A percentile compares a stretch with the other conserved stretches of the same genome.
These are phyloP conservation scores for Hoplodrina blanda DNA, from an alignment of 2,888 invertebrate species.

Conservation along the genomic window DNA sequence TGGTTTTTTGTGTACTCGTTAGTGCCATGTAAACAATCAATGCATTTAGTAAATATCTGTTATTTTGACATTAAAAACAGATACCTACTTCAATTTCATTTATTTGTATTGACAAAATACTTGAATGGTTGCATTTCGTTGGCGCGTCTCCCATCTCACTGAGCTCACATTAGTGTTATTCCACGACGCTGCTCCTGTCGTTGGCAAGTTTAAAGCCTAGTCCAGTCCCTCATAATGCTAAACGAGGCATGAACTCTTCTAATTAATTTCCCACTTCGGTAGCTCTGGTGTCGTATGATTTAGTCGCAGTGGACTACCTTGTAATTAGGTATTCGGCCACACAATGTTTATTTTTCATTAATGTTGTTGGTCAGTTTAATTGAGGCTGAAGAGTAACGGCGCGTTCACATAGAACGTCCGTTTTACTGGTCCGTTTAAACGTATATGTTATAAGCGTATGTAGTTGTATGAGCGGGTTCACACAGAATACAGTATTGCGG, in stretches of 20 bases:
- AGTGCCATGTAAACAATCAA: too few species aligned
- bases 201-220: constrained; percentile 54
- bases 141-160: constrained; percentile 62
- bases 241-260: constrained; percentile 71
- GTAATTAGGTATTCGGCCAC: constrained; percentile 13
- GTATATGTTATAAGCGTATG: too few species aligned
- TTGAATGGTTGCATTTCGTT: constrained; percentile 42
- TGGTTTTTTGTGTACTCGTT: too few species aligned
- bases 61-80: not conserved
- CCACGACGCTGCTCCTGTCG: constrained; percentile 70
- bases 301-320: constrained; percentile 19
- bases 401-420: too few species aligned
- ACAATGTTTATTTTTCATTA: constrained; percentile 15
- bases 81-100: too few species aligned
- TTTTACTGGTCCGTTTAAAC: too few species aligned
- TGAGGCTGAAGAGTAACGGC: too few species aligned
- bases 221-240: constrained; percentile 63
- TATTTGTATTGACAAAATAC: constrained; percentile 9
- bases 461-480: too few species aligned
- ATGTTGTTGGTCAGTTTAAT: constrained; percentile 1
- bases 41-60: not conserved
- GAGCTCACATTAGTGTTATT: constrained; percentile 68
- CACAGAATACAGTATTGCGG: too few species aligned
- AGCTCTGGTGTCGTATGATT: constrained; percentile 52
- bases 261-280: constrained; percentile 74